These are phyloP conservation scores for Cephalotes varians DNA, from an alignment of 2,888 invertebrate genomes.

Conservation along the genomic window DNA sequence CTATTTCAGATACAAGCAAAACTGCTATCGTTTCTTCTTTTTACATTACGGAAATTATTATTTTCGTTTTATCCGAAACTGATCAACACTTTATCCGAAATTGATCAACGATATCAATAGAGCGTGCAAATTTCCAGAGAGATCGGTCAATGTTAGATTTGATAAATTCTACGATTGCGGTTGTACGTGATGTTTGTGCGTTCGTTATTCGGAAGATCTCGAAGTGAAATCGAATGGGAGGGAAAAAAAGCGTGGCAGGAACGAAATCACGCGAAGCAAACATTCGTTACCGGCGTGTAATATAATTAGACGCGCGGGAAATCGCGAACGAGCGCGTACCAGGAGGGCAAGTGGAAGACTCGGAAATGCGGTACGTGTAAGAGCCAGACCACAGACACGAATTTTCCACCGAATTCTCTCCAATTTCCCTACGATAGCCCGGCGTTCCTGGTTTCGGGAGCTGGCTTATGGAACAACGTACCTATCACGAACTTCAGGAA, in stretches of 20 bases:
- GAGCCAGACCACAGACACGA: conserved; percentile 61
- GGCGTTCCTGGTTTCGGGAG: conserved; percentile 60
- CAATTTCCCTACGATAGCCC: conserved; percentile 65
- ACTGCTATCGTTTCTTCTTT: background rate
- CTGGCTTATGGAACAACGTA: conserved; percentile 58
- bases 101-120: background rate
- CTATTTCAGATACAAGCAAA: background rate
- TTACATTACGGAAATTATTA: background rate
- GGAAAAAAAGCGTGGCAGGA: conserved; percentile 41
- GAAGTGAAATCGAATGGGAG: conserved; percentile 22
- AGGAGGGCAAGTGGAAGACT: conserved; percentile 47
- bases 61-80: background rate
- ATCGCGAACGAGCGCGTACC: conserved; percentile 55
- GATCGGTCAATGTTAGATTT: conserved; percentile 19
- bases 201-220: conserved; percentile 44
- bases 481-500: conserved; percentile 67
- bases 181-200: conserved; percentile 34
- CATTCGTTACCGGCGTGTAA: conserved; percentile 54
- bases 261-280: conserved; percentile 54
- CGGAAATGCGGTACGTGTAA: conserved; percentile 61
- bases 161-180: conserved; percentile 16
- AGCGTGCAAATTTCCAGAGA: background rate
- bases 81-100: background rate
- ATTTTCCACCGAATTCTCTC: conserved; percentile 69
- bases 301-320: conserved; percentile 63